Evolutionary conservation across 2,888 invertebrate genomes (phyloP).

Genomic region (Pyralis farinalis): DNA sequence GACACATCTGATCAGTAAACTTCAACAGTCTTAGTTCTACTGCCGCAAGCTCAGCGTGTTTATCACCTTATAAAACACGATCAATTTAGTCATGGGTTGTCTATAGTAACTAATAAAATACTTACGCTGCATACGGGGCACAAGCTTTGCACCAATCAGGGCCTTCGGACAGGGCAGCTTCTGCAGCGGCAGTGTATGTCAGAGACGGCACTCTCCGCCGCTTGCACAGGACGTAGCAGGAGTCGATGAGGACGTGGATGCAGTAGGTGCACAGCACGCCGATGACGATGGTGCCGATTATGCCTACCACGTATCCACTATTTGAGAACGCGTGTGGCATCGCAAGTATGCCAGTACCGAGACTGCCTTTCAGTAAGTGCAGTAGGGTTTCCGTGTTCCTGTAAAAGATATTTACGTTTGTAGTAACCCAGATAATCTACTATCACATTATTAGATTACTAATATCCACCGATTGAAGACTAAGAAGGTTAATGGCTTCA

Average conservation of each 20-base stretch:
- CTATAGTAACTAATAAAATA: no score
- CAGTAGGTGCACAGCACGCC: slow-evolving; percentile 96
- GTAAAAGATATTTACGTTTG: slow-evolving; percentile 19
- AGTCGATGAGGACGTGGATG: slow-evolving; percentile 91
- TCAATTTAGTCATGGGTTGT: no score
- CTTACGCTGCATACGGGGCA: slow-evolving; percentile 85
- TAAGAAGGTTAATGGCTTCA: no score
- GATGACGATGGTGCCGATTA: slow-evolving; percentile 90
- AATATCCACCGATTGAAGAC: no score
- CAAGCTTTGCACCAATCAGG: slow-evolving; percentile 83
- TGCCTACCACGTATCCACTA: slow-evolving; percentile 90
- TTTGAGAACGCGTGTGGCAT: slow-evolving; percentile 94
- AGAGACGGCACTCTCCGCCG: slow-evolving; percentile 83
- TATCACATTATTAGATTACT: no score
- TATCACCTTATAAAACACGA: no score
- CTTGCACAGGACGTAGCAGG: slow-evolving; percentile 83
- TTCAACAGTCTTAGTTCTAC: no score
- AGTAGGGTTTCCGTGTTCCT: slow-evolving; percentile 91
- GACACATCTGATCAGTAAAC: no score
- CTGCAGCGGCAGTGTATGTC: slow-evolving; percentile 91
- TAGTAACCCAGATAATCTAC: no score
- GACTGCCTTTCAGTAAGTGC: slow-evolving; percentile 93
- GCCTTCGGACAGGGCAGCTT: slow-evolving; percentile 89
- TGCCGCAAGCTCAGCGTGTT: no score
- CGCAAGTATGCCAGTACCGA: slow-evolving; percentile 95